Evolutionary conservation across 2,888 invertebrate species (phyloP).

Genomic region (Epicampocera succincta): DNA sequence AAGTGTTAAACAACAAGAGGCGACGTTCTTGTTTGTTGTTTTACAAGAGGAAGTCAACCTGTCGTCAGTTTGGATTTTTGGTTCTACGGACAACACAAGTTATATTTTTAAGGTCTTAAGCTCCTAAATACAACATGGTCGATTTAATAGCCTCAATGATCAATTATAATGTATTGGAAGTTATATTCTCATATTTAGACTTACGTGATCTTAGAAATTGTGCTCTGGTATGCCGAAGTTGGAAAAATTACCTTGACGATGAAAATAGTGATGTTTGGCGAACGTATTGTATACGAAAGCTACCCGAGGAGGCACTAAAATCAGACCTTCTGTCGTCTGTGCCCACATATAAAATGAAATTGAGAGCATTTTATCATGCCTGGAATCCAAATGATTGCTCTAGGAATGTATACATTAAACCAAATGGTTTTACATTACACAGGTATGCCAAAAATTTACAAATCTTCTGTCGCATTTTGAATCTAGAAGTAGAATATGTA

Average conservation of each 20-base stretch:
- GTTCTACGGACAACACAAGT: not conserved
- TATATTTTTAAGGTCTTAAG: not conserved
- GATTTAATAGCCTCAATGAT: constrained; percentile 85
- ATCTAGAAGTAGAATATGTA: too few species aligned
- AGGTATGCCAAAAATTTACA: constrained; percentile 82
- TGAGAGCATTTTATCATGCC: constrained; percentile 95
- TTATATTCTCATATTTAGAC: constrained; percentile 94
- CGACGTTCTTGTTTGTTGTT: constrained; percentile 1
- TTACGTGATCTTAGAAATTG: constrained; percentile 93
- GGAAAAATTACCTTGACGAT: constrained; percentile 94
- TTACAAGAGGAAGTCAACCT: constrained; percentile 8
- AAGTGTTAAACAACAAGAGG: constrained; percentile 36
- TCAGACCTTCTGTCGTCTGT: constrained; percentile 94
- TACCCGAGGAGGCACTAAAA: constrained; percentile 92
- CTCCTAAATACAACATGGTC: constrained; percentile 82
- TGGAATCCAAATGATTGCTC: constrained; percentile 99
- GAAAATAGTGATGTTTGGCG: constrained; percentile 98
- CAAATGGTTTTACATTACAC: constrained; percentile 98
- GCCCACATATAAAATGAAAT: constrained; percentile 94
- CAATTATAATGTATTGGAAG: constrained; percentile 92
- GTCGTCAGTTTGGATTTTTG: constrained; percentile 4
- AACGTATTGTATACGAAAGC: constrained; percentile 91
- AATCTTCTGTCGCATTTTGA: not conserved
- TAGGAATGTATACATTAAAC: constrained; percentile 97
- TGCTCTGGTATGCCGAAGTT: constrained; percentile 95